Evolutionary conservation across 2,888 invertebrate species (phyloP).

Genomic region (Frankliniella intonsa): DNA sequence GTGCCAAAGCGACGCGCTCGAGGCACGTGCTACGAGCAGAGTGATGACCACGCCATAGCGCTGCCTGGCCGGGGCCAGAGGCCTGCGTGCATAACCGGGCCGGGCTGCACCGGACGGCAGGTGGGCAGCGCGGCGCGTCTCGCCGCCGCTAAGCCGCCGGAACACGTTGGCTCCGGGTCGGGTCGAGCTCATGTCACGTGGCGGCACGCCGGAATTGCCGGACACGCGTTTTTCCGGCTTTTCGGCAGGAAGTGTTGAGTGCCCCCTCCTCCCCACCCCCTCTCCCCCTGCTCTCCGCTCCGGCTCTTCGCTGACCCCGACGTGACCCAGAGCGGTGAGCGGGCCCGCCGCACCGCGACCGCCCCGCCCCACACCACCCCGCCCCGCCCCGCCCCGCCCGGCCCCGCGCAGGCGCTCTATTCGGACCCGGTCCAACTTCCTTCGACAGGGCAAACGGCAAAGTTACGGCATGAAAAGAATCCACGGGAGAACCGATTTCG

Average conservation of each 20-base stretch:
- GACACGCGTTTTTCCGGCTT: not conserved
- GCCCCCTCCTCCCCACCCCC: not conserved
- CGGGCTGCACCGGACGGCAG: not conserved
- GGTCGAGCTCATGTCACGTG: too few species aligned
- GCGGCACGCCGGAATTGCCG: not conserved
- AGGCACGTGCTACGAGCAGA: too few species aligned
- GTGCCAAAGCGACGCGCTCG: too few species aligned
- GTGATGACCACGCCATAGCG: too few species aligned
- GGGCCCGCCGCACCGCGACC: not conserved
- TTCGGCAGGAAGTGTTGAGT: not conserved
- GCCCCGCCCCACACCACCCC: not conserved
- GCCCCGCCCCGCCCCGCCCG: not conserved
- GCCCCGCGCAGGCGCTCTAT: not conserved
- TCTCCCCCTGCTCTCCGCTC: not conserved
- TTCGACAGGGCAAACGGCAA: not conserved
- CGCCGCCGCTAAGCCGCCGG: not conserved
- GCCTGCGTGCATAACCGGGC: not conserved
- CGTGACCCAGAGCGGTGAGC: too few species aligned
- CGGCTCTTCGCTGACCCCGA: too few species aligned
- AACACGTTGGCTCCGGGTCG: not conserved
- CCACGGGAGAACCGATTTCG: not conserved
- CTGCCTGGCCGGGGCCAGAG: too few species aligned
- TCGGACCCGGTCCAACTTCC: slow-evolving; percentile 6
- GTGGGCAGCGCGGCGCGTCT: not conserved
- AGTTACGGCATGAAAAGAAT: not conserved